Evolutionary conservation across 2,113 vertebrate species (phyloP).

Genomic region (Hiodon tergisus): DNA sequence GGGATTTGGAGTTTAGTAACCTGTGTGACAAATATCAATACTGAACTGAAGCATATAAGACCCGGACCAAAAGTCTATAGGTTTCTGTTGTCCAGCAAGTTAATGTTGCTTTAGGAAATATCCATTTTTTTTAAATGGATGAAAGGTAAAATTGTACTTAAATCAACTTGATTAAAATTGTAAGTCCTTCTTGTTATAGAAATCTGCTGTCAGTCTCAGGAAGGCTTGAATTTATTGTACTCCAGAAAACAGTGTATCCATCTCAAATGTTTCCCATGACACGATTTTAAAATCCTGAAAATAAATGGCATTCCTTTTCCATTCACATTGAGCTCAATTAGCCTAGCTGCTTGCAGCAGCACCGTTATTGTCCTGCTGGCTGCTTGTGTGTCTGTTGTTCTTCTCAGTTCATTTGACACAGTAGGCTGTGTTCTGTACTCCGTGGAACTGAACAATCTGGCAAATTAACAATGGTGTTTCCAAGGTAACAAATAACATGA

Average conservation of each 20-base stretch:
- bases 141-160: too few species aligned
- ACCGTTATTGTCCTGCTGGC: neutral
- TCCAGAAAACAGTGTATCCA: neutral
- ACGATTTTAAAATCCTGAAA: neutral
- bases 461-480: neutral
- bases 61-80: too few species aligned
- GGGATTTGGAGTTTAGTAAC: too few species aligned
- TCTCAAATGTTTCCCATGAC: neutral
- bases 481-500: neutral
- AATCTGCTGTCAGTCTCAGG: too few species aligned
- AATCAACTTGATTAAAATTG: too few species aligned
- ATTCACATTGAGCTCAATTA: neutral
- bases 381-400: neutral
- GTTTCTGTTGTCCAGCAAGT: too few species aligned
- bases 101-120: too few species aligned
- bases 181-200: too few species aligned
- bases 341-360: neutral
- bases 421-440: conserved; percentile 6
- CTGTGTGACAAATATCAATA: too few species aligned
- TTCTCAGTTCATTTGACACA: conserved; percentile 10
- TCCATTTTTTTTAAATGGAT: too few species aligned
- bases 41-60: too few species aligned
- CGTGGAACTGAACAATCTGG: conserved; percentile 9
- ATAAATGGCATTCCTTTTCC: neutral
- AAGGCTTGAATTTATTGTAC: neutral